These are phyloP conservation scores for Hypothenemus hampei DNA, from an alignment of 1,140 invertebrate genomes.

Conservation along the genomic window DNA sequence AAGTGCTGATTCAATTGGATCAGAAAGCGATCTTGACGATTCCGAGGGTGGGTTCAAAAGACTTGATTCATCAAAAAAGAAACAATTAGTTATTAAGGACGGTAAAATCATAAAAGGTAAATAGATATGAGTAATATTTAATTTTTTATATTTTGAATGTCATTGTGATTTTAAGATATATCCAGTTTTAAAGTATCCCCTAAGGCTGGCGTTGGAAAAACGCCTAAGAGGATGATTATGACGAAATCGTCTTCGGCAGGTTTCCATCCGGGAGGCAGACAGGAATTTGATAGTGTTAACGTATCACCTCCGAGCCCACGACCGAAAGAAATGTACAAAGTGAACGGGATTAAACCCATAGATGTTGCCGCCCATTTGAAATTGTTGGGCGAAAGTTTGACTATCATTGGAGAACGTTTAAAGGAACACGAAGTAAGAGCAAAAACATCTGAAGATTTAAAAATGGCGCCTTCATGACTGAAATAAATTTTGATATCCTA, in stretches of 20 bases:
- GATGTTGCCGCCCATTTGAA: constrained; percentile 92
- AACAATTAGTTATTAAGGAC: constrained; percentile 67
- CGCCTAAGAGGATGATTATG: constrained; percentile 36
- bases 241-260: constrained; percentile 39
- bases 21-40: constrained; percentile 48
- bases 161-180: background rate
- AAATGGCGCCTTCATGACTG: no score
- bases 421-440: constrained; percentile 79
- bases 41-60: constrained; percentile 50
- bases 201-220: constrained; percentile 4
- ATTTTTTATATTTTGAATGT: background rate
- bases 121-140: constrained; percentile 15
- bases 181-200: constrained; percentile 12
- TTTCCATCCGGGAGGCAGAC: constrained; percentile 48
- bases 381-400: constrained; percentile 86
- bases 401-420: constrained; percentile 86
- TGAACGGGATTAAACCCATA: constrained; percentile 74
- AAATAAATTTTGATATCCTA: no score
- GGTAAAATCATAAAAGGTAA: constrained; percentile 60
- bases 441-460: no score
- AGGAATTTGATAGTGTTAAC: constrained; percentile 46
- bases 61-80: constrained; percentile 60
- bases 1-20: constrained; percentile 46
- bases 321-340: constrained; percentile 53
- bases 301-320: constrained; percentile 49